phyloP scores from a whole-genome alignment of 2,797 vertebrate genomes.

The Cuculus canorus region DNA sequence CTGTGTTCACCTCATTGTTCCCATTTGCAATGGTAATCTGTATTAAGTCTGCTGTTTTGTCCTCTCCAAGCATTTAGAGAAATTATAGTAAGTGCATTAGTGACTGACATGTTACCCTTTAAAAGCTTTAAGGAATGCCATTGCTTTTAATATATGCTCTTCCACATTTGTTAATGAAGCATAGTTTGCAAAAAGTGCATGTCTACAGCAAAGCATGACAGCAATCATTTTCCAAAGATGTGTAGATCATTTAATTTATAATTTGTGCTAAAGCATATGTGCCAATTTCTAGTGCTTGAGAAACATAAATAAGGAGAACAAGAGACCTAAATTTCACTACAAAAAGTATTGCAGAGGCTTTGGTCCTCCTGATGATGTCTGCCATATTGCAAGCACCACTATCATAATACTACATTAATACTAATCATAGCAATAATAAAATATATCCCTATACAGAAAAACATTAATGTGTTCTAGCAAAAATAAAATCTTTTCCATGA shows the following conservation, averaged over 20 bases:
- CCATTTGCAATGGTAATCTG: neutral
- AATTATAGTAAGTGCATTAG: slow-evolving; percentile 20
- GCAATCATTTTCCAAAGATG: neutral
- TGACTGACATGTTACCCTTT: neutral
- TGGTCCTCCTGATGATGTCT: neutral
- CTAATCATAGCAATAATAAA: slow-evolving; percentile 16
- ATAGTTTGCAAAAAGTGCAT: slow-evolving; percentile 14
- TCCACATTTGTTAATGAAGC: slow-evolving; percentile 1
- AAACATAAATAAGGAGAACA: neutral
- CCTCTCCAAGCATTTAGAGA: neutral
- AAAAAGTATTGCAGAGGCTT: neutral
- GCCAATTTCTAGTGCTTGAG: neutral
- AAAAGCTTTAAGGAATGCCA: slow-evolving; percentile 10
- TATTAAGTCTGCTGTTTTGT: neutral
- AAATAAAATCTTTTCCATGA: neutral
- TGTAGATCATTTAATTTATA: neutral
- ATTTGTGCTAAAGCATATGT: neutral
- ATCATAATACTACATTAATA: slow-evolving; percentile 51
- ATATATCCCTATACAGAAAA: slow-evolving; percentile 30
- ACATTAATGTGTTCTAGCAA: neutral
- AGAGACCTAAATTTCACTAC: neutral
- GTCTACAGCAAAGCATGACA: neutral
- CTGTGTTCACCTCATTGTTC: neutral
- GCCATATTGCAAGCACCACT: neutral
- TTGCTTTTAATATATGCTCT: neutral